Conservation (phyloP, 2,113 vertebrate genomes). For the Psammodynastes pulverulentus region DNA sequence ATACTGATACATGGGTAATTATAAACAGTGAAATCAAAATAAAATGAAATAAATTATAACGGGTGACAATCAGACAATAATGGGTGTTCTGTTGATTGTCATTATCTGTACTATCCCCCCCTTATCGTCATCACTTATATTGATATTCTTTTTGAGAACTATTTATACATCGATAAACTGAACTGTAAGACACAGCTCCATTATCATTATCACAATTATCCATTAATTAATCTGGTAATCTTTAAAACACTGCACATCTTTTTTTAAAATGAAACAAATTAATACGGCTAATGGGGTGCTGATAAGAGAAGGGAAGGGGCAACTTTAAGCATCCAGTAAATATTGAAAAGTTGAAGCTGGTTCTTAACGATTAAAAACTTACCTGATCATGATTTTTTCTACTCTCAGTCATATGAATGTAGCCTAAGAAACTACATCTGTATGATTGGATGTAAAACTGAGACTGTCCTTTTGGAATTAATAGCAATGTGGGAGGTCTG, state of each 20-base stretch:
- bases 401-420: neutral
- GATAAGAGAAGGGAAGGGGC: neutral
- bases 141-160: neutral
- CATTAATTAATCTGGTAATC: neutral
- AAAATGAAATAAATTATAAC: neutral
- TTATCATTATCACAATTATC: neutral
- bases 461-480: neutral
- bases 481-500: neutral
- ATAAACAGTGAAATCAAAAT: neutral
- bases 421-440: neutral
- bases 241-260: neutral
- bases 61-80: neutral
- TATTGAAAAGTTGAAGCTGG: neutral
- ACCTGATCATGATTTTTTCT: neutral
- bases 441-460: slow-evolving; percentile 15
- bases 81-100: neutral
- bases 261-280: neutral
- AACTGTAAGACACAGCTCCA: neutral
- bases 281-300: neutral
- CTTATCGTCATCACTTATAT: neutral
- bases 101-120: neutral
- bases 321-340: neutral
- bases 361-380: neutral
- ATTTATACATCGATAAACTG: neutral
- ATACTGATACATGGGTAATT: neutral